A percentile compares a stretch with the other conserved stretches of the same genome.
These are phyloP conservation scores for Hirtodrosophila trivittata DNA, from an alignment of 2,888 invertebrate genomes.

Conservation along the genomic window DNA sequence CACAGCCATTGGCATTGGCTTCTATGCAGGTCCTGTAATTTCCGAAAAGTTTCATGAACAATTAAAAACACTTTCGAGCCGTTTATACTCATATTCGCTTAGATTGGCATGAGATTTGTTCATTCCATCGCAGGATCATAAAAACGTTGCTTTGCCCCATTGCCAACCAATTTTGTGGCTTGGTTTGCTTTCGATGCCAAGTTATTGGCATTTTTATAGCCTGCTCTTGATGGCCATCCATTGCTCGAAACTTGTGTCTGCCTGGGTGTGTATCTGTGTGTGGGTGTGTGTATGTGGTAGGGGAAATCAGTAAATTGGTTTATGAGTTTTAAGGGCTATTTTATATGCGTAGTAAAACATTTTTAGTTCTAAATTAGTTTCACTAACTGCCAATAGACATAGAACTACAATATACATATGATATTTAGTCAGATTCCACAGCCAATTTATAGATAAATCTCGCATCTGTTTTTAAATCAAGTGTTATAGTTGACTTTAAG, in stretches of 20 bases:
- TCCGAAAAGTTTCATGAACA: slow-evolving; percentile 54
- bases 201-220: slow-evolving; percentile 57
- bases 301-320: slow-evolving; percentile 39
- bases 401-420: too few relatives aligned
- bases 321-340: slow-evolving; percentile 35
- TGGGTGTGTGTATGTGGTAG: too few relatives aligned
- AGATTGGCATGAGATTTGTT: too few relatives aligned
- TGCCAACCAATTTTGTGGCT: slow-evolving; percentile 47
- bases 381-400: too few relatives aligned
- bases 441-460: too few relatives aligned
- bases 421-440: too few relatives aligned
- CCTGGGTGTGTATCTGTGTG: background rate
- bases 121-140: slow-evolving; percentile 12
- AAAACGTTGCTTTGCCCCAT: slow-evolving; percentile 29
- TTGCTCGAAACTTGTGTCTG: background rate
- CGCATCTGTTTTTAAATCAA: too few relatives aligned
- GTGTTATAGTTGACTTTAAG: too few relatives aligned
- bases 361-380: slow-evolving; percentile 4
- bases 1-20: too few relatives aligned
- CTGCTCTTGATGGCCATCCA: slow-evolving; percentile 17
- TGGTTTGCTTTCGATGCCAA: slow-evolving; percentile 13
- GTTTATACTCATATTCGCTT: slow-evolving; percentile 41
- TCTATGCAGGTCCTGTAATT: slow-evolving; percentile 48
- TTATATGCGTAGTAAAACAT: slow-evolving; percentile 14
- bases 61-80: slow-evolving; percentile 62